A percentile compares a stretch with the other conserved stretches of the same genome.
phyloP scores from a whole-genome alignment of 2,113 vertebrate species.

The Rhinoderma darwinii region DNA sequence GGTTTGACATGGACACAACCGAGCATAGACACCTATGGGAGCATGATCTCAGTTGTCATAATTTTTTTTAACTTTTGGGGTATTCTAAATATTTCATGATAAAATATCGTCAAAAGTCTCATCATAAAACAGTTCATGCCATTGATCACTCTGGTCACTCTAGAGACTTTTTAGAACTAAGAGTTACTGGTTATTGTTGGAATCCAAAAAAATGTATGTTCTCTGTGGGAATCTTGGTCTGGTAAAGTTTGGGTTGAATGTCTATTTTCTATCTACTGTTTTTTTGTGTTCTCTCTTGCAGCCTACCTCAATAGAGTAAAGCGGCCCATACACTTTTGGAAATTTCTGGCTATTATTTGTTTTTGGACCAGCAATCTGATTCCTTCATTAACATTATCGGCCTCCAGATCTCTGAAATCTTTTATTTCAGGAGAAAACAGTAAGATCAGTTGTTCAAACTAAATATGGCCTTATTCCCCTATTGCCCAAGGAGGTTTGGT shows the following conservation, averaged over 20 bases:
- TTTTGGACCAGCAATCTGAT: background rate
- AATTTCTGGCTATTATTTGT: background rate
- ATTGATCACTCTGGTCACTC: no score
- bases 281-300: background rate
- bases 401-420: background rate
- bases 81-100: no score
- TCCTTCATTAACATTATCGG: background rate
- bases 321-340: background rate
- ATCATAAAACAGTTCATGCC: no score
- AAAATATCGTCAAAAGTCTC: no score
- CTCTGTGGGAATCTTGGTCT: no score
- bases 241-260: background rate
- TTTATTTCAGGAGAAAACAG: background rate
- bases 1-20: no score
- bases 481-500: background rate
- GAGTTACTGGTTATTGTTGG: no score
- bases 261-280: background rate
- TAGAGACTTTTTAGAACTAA: no score
- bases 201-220: no score
- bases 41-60: no score
- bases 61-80: no score
- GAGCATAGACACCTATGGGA: no score
- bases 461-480: background rate
- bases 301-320: background rate
- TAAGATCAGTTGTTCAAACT: background rate